phyloP scores from a whole-genome alignment of 30 jellyfish, hydroid and myxozoan genomes.

The Rhopilema esculentum region DNA sequence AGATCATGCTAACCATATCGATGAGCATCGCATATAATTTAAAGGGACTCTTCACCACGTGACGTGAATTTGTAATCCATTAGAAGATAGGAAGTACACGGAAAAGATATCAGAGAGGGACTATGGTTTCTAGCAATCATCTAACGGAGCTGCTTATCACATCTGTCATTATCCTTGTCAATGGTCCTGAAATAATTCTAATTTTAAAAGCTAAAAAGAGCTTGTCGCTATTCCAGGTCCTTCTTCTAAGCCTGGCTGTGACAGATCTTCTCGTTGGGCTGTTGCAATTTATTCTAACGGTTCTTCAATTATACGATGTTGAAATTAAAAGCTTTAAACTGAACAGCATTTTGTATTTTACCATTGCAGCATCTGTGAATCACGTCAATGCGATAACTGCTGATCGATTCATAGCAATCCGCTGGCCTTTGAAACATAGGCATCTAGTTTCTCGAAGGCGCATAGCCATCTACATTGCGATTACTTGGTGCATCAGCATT shows the following conservation, averaged over 20 bases:
- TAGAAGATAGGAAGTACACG: too few species aligned
- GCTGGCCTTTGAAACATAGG: conserved; percentile 35
- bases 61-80: too few species aligned
- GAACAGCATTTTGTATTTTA: neutral
- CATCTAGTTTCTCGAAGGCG: conserved; percentile 18
- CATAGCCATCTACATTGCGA: neutral
- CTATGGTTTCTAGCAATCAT: neutral
- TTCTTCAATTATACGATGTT: neutral
- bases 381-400: conserved; percentile 38
- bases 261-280: conserved; percentile 53
- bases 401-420: conserved; percentile 33
- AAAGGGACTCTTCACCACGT: too few species aligned
- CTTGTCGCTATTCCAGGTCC: conserved; percentile 13
- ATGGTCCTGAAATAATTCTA: conserved; percentile 24
- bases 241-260: conserved; percentile 42
- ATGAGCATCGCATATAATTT: too few species aligned
- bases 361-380: conserved; percentile 1
- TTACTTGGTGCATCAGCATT: conserved; percentile 18
- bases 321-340: neutral
- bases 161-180: conserved; percentile 7
- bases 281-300: neutral
- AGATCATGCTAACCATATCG: too few species aligned
- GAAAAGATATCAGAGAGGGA: neutral
- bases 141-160: neutral
- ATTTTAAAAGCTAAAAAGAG: neutral